Evolutionary conservation across 2,797 vertebrate species (phyloP).

Genomic region (Chaetophractus vellerosus): DNA sequence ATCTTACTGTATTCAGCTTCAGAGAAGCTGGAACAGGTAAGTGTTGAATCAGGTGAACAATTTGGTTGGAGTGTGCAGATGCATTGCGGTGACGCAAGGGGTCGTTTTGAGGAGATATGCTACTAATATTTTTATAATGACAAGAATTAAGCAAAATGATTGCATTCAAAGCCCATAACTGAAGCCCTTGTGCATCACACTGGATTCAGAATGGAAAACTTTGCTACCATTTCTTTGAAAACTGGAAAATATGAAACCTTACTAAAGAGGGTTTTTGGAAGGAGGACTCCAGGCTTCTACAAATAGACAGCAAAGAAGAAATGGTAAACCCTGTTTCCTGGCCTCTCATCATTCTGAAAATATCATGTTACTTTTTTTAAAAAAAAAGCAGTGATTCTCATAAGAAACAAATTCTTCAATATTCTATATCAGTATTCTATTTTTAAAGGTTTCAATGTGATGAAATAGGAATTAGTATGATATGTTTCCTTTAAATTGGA

Average conservation of each 20-base stretch:
- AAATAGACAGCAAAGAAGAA: conserved; percentile 81
- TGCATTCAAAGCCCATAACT: conserved; percentile 63
- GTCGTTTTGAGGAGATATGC: neutral
- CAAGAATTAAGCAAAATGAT: conserved; percentile 61
- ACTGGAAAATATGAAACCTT: neutral
- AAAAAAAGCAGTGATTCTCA: neutral
- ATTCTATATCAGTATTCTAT: neutral
- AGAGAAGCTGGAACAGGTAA: neutral
- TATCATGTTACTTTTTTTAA: neutral
- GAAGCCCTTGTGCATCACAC: conserved; percentile 67
- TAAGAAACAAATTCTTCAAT: conserved; percentile 1
- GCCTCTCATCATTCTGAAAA: conserved; percentile 47
- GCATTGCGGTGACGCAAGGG: neutral
- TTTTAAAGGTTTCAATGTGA: neutral
- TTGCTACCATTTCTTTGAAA: conserved; percentile 69
- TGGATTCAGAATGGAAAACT: conserved; percentile 77
- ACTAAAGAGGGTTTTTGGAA: conserved; percentile 62
- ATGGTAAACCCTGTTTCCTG: conserved; percentile 66
- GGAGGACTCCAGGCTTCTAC: conserved; percentile 53
- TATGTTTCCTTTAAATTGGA: conserved; percentile 20
- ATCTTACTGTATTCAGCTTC: neutral
- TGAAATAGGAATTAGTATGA: neutral
- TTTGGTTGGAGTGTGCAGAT: neutral
- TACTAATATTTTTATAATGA: neutral
- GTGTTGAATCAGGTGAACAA: accelerated